Evolutionary conservation across 1,140 invertebrate species (phyloP).

Genomic region (Branchinecta lindahli): DNA sequence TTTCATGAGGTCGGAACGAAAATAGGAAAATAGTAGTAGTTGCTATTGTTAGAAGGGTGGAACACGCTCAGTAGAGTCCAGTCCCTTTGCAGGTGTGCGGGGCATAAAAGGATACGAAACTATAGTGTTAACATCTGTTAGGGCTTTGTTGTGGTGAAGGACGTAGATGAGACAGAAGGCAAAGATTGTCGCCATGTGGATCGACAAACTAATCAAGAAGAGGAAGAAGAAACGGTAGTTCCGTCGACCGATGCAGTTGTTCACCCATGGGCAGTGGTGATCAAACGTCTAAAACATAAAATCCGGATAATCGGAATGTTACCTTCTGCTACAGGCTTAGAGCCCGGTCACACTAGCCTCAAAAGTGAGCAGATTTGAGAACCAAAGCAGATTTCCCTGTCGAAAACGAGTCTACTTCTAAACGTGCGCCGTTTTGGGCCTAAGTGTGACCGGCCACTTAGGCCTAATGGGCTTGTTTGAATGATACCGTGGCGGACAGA

Average conservation of each 20-base stretch:
- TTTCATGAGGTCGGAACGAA: too few species aligned
- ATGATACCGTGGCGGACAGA: too few species aligned
- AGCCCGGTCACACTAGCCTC: neutral
- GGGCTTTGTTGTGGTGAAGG: slow-evolving; percentile 60
- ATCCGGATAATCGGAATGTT: slow-evolving; percentile 19
- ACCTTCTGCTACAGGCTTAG: neutral
- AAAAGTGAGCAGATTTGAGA: neutral
- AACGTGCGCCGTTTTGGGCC: too few species aligned
- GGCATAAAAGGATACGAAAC: slow-evolving; percentile 70
- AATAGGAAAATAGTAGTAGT: too few species aligned
- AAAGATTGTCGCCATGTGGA: slow-evolving; percentile 96
- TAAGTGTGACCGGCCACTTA: too few species aligned
- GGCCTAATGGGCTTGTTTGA: too few species aligned
- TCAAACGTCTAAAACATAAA: slow-evolving; percentile 82
- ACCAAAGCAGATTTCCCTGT: slow-evolving; percentile 11
- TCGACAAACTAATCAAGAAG: slow-evolving; percentile 85
- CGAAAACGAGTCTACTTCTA: neutral
- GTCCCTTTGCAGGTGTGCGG: too few species aligned
- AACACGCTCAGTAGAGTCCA: too few species aligned
- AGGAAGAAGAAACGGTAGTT: slow-evolving; percentile 99
- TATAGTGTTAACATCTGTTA: slow-evolving; percentile 65
- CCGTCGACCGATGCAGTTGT: slow-evolving; percentile 96
- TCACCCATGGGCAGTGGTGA: slow-evolving; percentile 99
- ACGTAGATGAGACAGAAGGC: slow-evolving; percentile 79
- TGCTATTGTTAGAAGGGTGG: too few species aligned